These are phyloP conservation scores for Ctenoplectra terminalis DNA, from an alignment of 1,140 invertebrate genomes.

Conservation along the genomic window DNA sequence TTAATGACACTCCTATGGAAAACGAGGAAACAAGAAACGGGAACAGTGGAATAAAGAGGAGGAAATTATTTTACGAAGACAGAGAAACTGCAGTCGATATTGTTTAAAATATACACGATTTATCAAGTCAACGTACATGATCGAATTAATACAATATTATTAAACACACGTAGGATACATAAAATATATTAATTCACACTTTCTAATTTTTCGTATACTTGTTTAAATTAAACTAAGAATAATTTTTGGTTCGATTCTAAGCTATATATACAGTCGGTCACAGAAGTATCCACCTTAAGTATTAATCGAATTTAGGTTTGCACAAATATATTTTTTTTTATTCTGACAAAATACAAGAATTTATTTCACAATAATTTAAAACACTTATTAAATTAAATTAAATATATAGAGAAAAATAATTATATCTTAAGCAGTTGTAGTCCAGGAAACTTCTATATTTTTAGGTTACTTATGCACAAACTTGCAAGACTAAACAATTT, in stretches of 20 bases:
- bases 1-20: not conserved
- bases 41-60: slow-evolving; percentile 31
- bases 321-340: too few relatives aligned
- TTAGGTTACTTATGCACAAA: too few relatives aligned
- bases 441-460: too few relatives aligned
- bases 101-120: slow-evolving; percentile 1
- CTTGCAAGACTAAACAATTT: too few relatives aligned
- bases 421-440: too few relatives aligned
- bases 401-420: too few relatives aligned
- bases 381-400: not conserved
- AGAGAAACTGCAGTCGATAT: slow-evolving; percentile 27
- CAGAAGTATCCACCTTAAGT: too few relatives aligned
- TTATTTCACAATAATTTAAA: too few relatives aligned
- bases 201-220: not conserved
- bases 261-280: not conserved
- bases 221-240: slow-evolving; percentile 1
- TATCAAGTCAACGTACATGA: too few relatives aligned
- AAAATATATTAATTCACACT: not conserved
- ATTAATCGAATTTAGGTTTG: too few relatives aligned
- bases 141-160: too few relatives aligned
- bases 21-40: not conserved
- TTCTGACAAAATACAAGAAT: too few relatives aligned
- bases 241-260: slow-evolving; percentile 33
- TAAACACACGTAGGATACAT: not conserved
- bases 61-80: slow-evolving; percentile 58